Percentiles rank a stretch among this genome's conserved stretches.
Evolutionary conservation across 1,140 invertebrate genomes (phyloP).

Genomic region (Dendrolimus punctatus): DNA sequence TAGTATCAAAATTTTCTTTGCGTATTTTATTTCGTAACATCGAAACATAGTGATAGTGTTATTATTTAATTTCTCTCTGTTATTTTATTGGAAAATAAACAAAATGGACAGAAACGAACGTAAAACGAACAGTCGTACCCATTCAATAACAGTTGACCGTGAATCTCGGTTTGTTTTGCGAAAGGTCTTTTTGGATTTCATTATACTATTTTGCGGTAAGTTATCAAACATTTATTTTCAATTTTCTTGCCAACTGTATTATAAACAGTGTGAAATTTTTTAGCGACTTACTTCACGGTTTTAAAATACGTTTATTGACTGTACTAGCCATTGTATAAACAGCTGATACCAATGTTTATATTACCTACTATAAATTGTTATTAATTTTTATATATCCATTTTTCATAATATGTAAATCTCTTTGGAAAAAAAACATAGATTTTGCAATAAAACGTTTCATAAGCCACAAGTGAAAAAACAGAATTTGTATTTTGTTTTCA

Average conservation of each 20-base stretch:
- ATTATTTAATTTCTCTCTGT: conserved; percentile 18
- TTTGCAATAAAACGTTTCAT: too few relatives aligned
- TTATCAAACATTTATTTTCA: conserved; percentile 15
- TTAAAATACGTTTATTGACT: too few relatives aligned
- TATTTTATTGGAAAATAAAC: conserved; percentile 16
- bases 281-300: too few relatives aligned
- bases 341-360: too few relatives aligned
- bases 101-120: conserved; percentile 59
- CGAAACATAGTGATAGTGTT: conserved; percentile 23
- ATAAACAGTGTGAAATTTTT: too few relatives aligned
- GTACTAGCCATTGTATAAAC: too few relatives aligned
- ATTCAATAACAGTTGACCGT: conserved; percentile 50
- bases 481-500: too few relatives aligned
- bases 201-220: conserved; percentile 57
- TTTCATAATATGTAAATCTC: too few relatives aligned
- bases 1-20: conserved; percentile 26
- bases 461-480: too few relatives aligned
- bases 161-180: conserved; percentile 53
- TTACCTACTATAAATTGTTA: too few relatives aligned
- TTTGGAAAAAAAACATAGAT: too few relatives aligned
- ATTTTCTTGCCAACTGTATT: not conserved
- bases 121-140: conserved; percentile 41
- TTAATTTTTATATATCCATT: too few relatives aligned
- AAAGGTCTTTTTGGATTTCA: conserved; percentile 58
- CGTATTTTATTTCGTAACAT: conserved; percentile 48